Base-by-base conservation (phyloP, 1,140 invertebrate genomes). In the Pteromalus puparum region DNA sequence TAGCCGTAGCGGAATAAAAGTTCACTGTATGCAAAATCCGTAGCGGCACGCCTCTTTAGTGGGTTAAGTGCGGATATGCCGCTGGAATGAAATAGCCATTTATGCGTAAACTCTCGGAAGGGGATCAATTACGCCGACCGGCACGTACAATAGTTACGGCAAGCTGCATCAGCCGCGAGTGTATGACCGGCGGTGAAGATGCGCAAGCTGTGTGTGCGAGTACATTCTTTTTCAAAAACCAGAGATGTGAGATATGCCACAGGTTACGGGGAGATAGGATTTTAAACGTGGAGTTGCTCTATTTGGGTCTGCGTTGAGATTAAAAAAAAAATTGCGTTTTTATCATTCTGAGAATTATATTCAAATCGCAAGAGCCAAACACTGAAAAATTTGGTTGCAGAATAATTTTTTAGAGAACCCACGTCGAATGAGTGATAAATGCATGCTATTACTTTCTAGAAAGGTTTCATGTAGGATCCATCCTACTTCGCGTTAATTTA, bases 41-140 rank as follows among this genome's bases (percentile, higher is more conserved):
- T 70, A 80, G 34, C 26, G 15, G 79, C 67, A 34, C 38, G 13
- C 70, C 21, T 42, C 1, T n/a, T 82, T 48, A 76, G 72, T 82
- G 81, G 72, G 81, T 82, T 77, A 77, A 77, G 42, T 77, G 42
- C 42, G 28, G 24, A 77, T 18, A 42, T 38, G 61, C 74, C 24
- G 74, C 65, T 83, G 72, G 46, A 78, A 78, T 73, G 30, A 70
- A 83, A 70, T 72, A 30, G 24, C 28, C 76, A 46, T 73, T 78
- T 83, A 73, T 61, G 74, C 65, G 82, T 70, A 38, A 83, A 78
- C 65, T 72, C 53, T 26, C 21, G 42, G 61, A 72, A 83, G 38
- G 78, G 65, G 42, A 72, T 83, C 82, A 78, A 83, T 83, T 83
- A 83, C 38, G 42, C 38, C 65, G 81, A 18, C 24, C 28, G 75